Percentiles rank a stretch among this genome's conserved stretches.
These are phyloP conservation scores for Drosophila littoralis DNA, from an alignment of 1,140 invertebrate genomes.

Conservation along the genomic window DNA sequence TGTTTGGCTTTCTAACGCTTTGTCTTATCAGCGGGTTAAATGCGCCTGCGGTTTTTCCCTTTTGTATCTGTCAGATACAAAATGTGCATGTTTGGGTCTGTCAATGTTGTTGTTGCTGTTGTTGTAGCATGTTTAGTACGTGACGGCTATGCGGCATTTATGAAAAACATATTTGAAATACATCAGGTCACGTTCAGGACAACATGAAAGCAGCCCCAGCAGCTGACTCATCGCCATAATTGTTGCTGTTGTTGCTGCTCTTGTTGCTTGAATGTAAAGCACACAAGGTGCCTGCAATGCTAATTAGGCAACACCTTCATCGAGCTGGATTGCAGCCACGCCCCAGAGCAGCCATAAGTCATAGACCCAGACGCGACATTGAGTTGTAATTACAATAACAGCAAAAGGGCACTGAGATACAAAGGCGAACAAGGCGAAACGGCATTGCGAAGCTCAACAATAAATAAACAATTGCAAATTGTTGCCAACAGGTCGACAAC, in stretches of 20 bases:
- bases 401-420: slow-evolving; percentile 20
- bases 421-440: not conserved
- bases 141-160: slow-evolving; percentile 44
- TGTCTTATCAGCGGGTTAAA: slow-evolving; percentile 43
- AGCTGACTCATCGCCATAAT: slow-evolving; percentile 18
- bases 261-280: slow-evolving; percentile 14
- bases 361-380: slow-evolving; percentile 37
- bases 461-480: slow-evolving; percentile 58
- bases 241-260: not conserved
- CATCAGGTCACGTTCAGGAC: slow-evolving; percentile 59
- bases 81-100: slow-evolving; percentile 35
- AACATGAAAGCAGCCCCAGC: slow-evolving; percentile 15
- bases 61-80: slow-evolving; percentile 49
- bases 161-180: slow-evolving; percentile 48
- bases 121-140: slow-evolving; percentile 34
- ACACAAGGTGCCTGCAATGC: slow-evolving; percentile 23
- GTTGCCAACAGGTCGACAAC: slow-evolving; percentile 23
- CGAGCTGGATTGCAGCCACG: slow-evolving; percentile 6
- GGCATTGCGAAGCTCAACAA: slow-evolving; percentile 25
- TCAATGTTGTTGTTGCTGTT: slow-evolving; percentile 47
- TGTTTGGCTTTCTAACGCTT: slow-evolving; percentile 21
- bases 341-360: slow-evolving; percentile 26
- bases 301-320: slow-evolving; percentile 47
- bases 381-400: slow-evolving; percentile 35
- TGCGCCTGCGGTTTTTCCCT: slow-evolving; percentile 13